Base-by-base conservation (phyloP, 2,113 vertebrate genomes). In the Calyptommatus sinebrachiatus region DNA sequence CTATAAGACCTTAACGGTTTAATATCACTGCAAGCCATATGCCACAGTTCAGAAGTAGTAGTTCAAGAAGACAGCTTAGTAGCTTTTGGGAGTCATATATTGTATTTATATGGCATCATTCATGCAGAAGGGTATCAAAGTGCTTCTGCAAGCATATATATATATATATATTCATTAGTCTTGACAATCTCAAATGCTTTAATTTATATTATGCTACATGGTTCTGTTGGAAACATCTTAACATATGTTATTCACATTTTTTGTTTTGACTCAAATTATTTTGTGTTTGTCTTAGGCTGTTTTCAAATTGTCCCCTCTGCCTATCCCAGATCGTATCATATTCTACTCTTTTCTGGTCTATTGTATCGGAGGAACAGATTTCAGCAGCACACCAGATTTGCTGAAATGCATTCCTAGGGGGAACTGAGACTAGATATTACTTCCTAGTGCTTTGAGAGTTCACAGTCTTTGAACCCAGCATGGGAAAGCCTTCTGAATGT, bases 91-190 rank as follows among this genome's bases (percentile, higher is more conserved):
- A 79, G 28, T 28, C 29, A 41, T 61, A 70, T 65, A 75, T 28
- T 79, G 72, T 16, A 53, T 53, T 70, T 74, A 83, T 60, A 63
- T 74, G 28, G 65, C 28, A 69, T 78, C 26, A 8, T 67, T 79
- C 82, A 83, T 75, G 77, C 77, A 79, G 45, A 79, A 79, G 71
- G 65, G 53, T 71, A 75, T 28, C 71, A 79, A 75, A 71, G 80
- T 82, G 73, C 41, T n/a, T 76, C 35, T 71, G 29, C 67, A 71
- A 70, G 66, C n/a, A n/a, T n/a, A n/a, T n/a, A n/a, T n/a, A n/a
- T 77, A 57, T 41, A 76, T 76, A 63, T 82, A 71, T 83, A 79
- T 74, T 78, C 72, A 78, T 79, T 83, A 75, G 60, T 20, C 29
- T 41, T 77, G 29, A 57, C 60, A 77, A 53, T 72, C 28, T 61